These are phyloP conservation scores for Thalassophryne amazonica DNA, from an alignment of 2,797 vertebrate species.

Conservation along the genomic window DNA sequence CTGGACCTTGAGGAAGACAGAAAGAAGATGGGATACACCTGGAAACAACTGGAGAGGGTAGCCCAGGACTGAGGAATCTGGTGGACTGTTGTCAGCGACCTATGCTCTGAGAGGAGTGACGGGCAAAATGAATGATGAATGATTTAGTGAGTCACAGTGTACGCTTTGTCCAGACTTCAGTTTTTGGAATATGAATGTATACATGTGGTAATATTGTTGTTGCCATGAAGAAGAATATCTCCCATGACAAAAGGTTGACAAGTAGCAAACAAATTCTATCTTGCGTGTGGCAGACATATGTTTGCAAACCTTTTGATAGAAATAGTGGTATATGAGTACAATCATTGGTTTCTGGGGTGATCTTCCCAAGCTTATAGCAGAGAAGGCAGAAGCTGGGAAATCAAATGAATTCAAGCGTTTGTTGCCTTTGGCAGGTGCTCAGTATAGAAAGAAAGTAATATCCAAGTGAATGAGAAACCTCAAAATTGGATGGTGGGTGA, in stretches of 20 bases:
- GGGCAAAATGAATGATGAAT: no score
- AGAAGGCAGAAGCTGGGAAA: conserved; percentile 53
- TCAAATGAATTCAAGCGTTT: conserved; percentile 52
- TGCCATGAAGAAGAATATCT: conserved; percentile 28
- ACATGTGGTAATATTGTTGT: conserved; percentile 15
- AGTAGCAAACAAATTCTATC: conserved; percentile 26
- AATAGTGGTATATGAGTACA: conserved; percentile 33
- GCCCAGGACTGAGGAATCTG: no score
- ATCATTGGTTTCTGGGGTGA: conserved; percentile 61
- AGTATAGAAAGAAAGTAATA: conserved; percentile 37
- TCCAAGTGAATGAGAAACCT: conserved; percentile 43
- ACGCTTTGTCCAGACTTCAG: neutral
- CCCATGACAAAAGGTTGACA: conserved; percentile 23
- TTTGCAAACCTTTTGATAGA: conserved; percentile 31
- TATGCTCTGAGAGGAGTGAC: no score
- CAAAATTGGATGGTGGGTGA: conserved; percentile 47
- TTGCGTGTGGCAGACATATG: conserved; percentile 10
- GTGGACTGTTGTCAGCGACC: no score
- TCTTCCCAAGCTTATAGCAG: conserved; percentile 27
- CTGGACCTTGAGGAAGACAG: no score
- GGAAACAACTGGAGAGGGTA: no score
- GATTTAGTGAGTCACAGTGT: no score
- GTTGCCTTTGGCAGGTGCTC: conserved; percentile 54
- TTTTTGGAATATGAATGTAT: neutral
- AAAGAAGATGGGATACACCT: no score